A percentile compares a stretch with the other conserved stretches of the same genome.
Evolutionary conservation across 2,888 invertebrate genomes (phyloP).

Genomic region (Resseliella maxima): DNA sequence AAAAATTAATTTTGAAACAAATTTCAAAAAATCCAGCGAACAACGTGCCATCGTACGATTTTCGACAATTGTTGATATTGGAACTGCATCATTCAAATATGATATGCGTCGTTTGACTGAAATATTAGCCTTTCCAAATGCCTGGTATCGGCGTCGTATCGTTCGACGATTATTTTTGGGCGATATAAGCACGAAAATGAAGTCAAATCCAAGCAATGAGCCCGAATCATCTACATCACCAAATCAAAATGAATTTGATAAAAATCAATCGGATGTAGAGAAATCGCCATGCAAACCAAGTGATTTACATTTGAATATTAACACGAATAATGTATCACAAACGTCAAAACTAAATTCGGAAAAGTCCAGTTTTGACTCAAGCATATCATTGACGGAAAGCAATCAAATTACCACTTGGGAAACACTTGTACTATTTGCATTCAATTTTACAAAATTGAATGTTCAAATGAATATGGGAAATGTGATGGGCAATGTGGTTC

Average conservation of each 20-base stretch:
- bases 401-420: constrained; percentile 88
- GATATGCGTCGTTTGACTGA: constrained; percentile 98
- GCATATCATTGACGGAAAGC: constrained; percentile 72
- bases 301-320: constrained; percentile 71
- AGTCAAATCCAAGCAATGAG: neutral
- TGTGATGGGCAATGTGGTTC: constrained; percentile 97
- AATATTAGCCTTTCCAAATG: constrained; percentile 97
- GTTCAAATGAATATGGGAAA: constrained; percentile 99
- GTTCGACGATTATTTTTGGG: constrained; percentile 93
- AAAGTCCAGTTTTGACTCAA: constrained; percentile 71
- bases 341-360: constrained; percentile 68
- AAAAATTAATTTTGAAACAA: constrained; percentile 82
- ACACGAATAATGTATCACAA: constrained; percentile 68
- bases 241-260: constrained; percentile 59
- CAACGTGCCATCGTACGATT: constrained; percentile 90
- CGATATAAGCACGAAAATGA: constrained; percentile 77
- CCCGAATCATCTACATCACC: constrained; percentile 61
- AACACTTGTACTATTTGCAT: constrained; percentile 93
- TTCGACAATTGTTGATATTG: constrained; percentile 94
- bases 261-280: constrained; percentile 61
- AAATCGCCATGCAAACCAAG: constrained; percentile 66
- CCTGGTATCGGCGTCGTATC: constrained; percentile 96
- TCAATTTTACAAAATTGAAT: constrained; percentile 95
- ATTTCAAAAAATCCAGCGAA: constrained; percentile 69
- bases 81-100: constrained; percentile 96